Evolutionary conservation across 2,797 vertebrate genomes (phyloP).

Genomic region (Rallus crepitans): DNA sequence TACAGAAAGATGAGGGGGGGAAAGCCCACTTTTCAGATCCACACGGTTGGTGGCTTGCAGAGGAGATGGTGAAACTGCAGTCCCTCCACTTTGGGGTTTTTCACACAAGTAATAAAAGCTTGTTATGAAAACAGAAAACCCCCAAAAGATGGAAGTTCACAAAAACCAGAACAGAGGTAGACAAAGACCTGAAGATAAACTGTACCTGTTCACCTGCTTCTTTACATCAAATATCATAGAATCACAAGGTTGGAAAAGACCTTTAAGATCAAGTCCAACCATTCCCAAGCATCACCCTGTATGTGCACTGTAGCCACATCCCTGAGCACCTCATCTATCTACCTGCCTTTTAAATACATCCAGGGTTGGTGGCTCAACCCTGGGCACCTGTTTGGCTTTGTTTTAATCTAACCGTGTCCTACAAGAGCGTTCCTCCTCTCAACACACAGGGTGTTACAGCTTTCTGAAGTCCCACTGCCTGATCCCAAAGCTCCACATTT

Average conservation of each 20-base stretch:
- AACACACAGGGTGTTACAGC: neutral
- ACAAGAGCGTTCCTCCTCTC: neutral
- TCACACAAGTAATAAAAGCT: neutral
- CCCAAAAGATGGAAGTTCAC: neutral
- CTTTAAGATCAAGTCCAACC: no score
- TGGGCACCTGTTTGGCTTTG: neutral
- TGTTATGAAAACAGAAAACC: neutral
- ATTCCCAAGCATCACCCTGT: no score
- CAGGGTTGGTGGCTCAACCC: no score
- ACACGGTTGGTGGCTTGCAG: rapidly evolving
- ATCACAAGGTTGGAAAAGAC: no score
- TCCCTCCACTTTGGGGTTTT: neutral
- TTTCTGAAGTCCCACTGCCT: neutral
- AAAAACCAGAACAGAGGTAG: neutral
- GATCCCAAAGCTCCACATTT: neutral
- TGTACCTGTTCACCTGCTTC: neutral
- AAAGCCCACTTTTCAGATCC: neutral
- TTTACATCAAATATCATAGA: neutral
- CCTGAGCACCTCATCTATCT: no score
- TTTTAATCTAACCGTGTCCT: neutral
- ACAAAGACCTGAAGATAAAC: neutral
- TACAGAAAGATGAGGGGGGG: neutral
- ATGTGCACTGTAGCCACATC: no score
- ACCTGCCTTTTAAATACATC: no score
- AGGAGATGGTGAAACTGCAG: neutral